Evolutionary conservation across 2,797 vertebrate genomes (phyloP), one percentile per base, ranked within the genome.

Genomic region (Loris lydekkerianus): DNA sequence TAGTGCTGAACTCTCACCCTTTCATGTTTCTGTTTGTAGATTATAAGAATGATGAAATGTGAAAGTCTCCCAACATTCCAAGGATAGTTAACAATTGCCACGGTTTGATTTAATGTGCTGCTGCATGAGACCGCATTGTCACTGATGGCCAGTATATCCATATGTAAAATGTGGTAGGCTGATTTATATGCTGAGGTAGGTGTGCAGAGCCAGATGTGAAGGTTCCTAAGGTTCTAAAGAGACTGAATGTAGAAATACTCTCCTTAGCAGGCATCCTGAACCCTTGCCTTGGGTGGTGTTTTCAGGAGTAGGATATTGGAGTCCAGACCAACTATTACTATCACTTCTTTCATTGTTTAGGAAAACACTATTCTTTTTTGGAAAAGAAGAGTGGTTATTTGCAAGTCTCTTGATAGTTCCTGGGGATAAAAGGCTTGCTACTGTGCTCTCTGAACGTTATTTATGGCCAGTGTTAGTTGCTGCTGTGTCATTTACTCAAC

Each of bases 1-100:
- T 93, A 95, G 72, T 40, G 85, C 91, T 96, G 96, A 97, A 96
- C 92, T 82, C 34, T 89, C 94, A 95, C 96, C 97, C 96, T 73
- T 89, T 97, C 70, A 17, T 97, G 96, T 97, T 95, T 97, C 97
- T 98, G 84, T 98, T 97, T 63, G 34, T 95, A 96, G 96, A 97
- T 90, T 76, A 56, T 72, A 90, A 93, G 95, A 96, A 86, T 88
- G 95, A 97, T 96, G 96, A 96, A 95, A 96, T 95, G 73, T 89
- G 96, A 85, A 84, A 90, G 96, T 97, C 82, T 94, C 93, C 91
- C 81, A 8, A 75, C 84, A 94, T 89, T 77, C 56, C 34, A 53
- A 92, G 88, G 91, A 70, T 92, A 81, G 75, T 43, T 70, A 78
- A 76, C 40, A 31, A 0, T 20, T 67, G 69, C 84, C 77, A 69